phyloP scores from a whole-genome alignment of 1,140 invertebrate species.

The Harlomillsia oculata region DNA sequence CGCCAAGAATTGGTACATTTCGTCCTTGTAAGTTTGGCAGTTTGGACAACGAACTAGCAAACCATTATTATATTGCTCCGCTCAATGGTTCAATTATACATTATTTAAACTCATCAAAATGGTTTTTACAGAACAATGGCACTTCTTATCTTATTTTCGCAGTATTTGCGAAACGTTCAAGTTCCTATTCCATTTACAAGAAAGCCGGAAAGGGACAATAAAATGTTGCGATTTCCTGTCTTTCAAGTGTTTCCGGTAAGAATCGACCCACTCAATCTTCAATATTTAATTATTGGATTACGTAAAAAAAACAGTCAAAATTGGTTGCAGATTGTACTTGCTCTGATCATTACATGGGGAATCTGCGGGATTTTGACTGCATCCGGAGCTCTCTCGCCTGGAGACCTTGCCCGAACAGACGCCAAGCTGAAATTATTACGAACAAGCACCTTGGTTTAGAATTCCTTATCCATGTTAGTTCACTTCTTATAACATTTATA shows the following conservation, averaged over 20 bases:
- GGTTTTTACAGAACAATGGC: constrained; percentile 67
- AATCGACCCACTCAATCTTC: constrained; percentile 15
- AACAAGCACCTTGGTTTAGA: constrained; percentile 65
- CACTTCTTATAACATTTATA: neutral
- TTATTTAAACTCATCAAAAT: no score
- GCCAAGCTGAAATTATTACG: constrained; percentile 59
- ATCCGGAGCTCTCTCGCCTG: constrained; percentile 52
- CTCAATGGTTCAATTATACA: constrained; percentile 37
- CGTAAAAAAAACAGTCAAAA: neutral
- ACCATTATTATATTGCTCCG: neutral
- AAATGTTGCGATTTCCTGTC: constrained; percentile 52
- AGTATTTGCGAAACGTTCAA: constrained; percentile 61
- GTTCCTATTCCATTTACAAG: constrained; percentile 52
- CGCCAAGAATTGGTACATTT: constrained; percentile 68
- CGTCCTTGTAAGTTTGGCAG: constrained; percentile 52
- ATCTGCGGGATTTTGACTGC: constrained; percentile 62
- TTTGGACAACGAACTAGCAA: neutral
- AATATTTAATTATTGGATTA: constrained; percentile 21
- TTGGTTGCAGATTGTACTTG: constrained; percentile 57
- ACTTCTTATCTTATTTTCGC: constrained; percentile 68
- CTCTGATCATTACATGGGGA: constrained; percentile 67
- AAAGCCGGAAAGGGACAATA: constrained; percentile 46
- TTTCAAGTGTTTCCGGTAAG: constrained; percentile 74
- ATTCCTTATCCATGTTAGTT: constrained; percentile 66
- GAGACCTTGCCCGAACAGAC: constrained; percentile 66